Evolutionary conservation across 2,888 invertebrate species (phyloP), one percentile per base, ranked within the genome.

Genomic region (Galerucella pusilla): DNA sequence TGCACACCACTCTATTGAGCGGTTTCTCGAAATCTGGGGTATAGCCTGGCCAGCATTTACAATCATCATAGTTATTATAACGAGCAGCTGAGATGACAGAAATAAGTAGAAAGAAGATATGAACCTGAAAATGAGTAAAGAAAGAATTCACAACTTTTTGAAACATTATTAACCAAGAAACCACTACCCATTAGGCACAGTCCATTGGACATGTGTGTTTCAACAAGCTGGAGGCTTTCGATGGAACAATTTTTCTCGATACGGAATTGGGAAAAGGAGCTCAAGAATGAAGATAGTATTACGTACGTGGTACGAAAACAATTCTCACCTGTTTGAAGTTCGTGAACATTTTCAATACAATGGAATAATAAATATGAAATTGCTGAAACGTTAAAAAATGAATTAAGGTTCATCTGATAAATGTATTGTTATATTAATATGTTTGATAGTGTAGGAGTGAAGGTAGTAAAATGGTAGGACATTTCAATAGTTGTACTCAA

Each of bases 321-420:
- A 5, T 52, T 5, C 52, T 52, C n/a, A 52, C 52, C 52, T 52
- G 14, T 5, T 52, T n/a, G n/a, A 52, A 52, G 2, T 12, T 52
- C 14, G n/a, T 42, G 1, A 42, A n/a, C 52, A 52, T 52, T 14
- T n/a, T 52, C 2, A 52, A 52, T n/a, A 52, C 52, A 52, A 52
- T 52, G 7, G 52, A 52, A 52, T n/a, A 52, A n/a, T 52, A 52
- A 52, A 52, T 52, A 52, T n/a, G n/a, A n/a, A 52, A 52, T n/a
- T n/a, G 52, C 14, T 52, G 7, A n/a, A n/a, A 52, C n/a, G 6
- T 52, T n/a, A 2, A n/a, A 52, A n/a, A n/a, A 14, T n/a, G 14
- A 52, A 52, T 52, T 6, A 52, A 52, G 5, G n/a, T 42, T 7
- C 1, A 42, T 42, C 35, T 42, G 35, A 42, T 9, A 16, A 52